Conservation (phyloP, 2,888 invertebrate genomes). For the Lypha dubia region DNA sequence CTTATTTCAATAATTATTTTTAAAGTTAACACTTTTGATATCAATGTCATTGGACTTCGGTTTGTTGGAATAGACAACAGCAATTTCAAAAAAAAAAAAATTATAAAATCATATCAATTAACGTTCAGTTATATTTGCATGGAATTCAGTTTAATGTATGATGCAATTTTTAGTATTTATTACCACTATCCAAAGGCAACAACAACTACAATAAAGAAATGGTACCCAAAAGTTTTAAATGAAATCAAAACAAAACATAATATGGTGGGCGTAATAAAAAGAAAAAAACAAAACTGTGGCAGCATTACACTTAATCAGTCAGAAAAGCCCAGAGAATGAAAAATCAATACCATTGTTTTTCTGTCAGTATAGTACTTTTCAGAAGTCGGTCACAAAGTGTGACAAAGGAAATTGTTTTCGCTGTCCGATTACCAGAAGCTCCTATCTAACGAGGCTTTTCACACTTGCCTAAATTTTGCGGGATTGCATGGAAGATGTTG, state of each 20-base stretch:
- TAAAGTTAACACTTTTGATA: slow-evolving; percentile 21
- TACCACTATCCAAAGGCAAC: slow-evolving; percentile 22
- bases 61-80: not conserved
- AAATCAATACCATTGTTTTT: not conserved
- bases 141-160: slow-evolving; percentile 30
- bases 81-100: not conserved
- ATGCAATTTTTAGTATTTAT: slow-evolving; percentile 60
- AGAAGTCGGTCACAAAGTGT: too few species aligned
- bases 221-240: slow-evolving; percentile 4
- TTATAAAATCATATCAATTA: slow-evolving; percentile 15
- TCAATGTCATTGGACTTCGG: slow-evolving; percentile 49
- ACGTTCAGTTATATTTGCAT: slow-evolving; percentile 13
- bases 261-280: not conserved
- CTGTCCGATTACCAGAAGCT: too few species aligned
- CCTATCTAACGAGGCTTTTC: too few species aligned
- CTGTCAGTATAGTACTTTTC: too few species aligned
- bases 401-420: too few species aligned
- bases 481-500: too few species aligned
- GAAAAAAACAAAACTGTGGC: too few species aligned
- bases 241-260: slow-evolving; percentile 36
- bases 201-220: slow-evolving; percentile 4
- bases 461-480: too few species aligned
- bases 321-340: not conserved
- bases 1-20: slow-evolving; percentile 12
- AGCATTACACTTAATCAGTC: not conserved